Conservation (phyloP, 2,888 invertebrate genomes). For the Andrena trimmerana region DNA sequence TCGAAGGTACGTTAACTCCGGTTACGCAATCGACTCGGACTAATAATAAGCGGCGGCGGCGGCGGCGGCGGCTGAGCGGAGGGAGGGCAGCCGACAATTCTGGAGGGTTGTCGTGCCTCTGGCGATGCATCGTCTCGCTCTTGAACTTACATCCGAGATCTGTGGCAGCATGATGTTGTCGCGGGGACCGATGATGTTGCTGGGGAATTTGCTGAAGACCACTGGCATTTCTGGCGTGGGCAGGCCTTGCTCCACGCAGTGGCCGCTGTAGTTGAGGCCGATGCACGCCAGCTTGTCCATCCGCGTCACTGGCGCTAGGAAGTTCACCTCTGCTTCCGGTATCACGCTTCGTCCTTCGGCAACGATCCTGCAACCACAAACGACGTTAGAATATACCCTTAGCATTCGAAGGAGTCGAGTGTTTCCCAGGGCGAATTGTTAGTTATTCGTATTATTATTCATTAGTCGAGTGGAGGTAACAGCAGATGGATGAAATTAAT, state of each 20-base stretch:
- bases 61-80: constrained; percentile 17
- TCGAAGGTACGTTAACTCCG: constrained; percentile 46
- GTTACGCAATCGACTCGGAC: constrained; percentile 37
- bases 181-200: constrained; percentile 90
- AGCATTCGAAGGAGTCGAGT: too few species aligned
- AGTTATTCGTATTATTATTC: neutral
- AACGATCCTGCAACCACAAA: constrained; percentile 81
- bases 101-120: neutral
- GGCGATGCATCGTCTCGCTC: constrained; percentile 12
- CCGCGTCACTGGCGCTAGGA: constrained; percentile 91
- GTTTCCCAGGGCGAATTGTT: too few species aligned
- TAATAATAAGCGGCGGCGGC: constrained; percentile 51
- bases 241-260: constrained; percentile 93
- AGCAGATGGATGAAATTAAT: neutral
- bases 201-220: constrained; percentile 95
- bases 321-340: constrained; percentile 86
- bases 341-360: constrained; percentile 86
- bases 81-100: neutral
- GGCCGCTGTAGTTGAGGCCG: constrained; percentile 94
- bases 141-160: constrained; percentile 87
- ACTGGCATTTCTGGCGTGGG: constrained; percentile 92
- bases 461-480: neutral
- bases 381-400: too few species aligned
- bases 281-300: constrained; percentile 95
- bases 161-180: constrained; percentile 89